These are phyloP conservation scores for Clepsis dumicolana DNA, from an alignment of 2,888 invertebrate genomes.

Conservation along the genomic window DNA sequence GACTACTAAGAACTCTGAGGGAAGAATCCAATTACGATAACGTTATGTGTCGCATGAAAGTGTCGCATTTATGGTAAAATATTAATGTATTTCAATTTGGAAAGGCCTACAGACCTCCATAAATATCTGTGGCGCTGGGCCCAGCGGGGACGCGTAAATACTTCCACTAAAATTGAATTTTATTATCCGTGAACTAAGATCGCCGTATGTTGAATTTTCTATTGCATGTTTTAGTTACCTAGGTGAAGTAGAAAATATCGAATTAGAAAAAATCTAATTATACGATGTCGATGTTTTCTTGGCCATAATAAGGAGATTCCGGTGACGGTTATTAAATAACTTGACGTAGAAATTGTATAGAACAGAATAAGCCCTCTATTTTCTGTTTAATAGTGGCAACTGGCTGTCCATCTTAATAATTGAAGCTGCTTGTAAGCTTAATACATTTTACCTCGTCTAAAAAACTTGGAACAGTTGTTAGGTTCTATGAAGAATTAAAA, in stretches of 20 bases:
- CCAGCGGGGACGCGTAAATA: slow-evolving; percentile 80
- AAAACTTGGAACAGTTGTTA: too few species aligned
- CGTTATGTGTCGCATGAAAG: slow-evolving; percentile 84
- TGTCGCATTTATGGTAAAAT: slow-evolving; percentile 86
- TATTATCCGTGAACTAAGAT: slow-evolving; percentile 73
- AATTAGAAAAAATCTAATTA: not conserved
- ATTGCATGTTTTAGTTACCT: slow-evolving; percentile 1
- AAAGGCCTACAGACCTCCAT: slow-evolving; percentile 82
- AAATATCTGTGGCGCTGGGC: slow-evolving; percentile 79
- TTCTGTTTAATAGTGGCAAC: too few species aligned
- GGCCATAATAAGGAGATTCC: not conserved
- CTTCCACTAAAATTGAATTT: slow-evolving; percentile 82
- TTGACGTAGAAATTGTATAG: too few species aligned
- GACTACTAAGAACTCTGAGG: slow-evolving; percentile 56
- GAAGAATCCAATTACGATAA: slow-evolving; percentile 85
- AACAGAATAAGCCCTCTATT: too few species aligned
- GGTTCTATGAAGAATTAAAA: not conserved
- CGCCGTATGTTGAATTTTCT: slow-evolving; percentile 33
- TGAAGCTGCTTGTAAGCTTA: too few species aligned
- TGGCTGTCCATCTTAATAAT: too few species aligned
- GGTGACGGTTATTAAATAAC: not conserved
- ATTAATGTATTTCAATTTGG: slow-evolving; percentile 87
- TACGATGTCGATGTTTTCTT: not conserved
- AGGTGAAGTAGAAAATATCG: not conserved
- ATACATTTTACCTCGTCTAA: too few species aligned